Conservation (phyloP, 2,113 vertebrate species). For the Spermophilus dauricus region DNA sequence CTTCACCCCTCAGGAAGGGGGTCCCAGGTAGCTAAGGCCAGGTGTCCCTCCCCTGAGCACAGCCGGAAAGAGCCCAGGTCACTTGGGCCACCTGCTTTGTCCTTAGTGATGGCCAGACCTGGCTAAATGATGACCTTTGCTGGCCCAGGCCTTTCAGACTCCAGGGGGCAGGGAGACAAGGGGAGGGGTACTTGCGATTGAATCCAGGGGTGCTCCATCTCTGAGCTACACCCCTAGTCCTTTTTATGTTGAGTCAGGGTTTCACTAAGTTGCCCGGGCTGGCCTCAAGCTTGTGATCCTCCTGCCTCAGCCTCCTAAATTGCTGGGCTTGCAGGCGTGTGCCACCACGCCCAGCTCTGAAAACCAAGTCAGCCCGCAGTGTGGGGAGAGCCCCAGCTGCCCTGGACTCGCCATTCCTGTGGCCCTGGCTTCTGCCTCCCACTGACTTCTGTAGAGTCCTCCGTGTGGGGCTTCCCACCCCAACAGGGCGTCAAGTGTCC, state of each 20-base stretch:
- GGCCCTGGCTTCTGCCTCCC: background rate
- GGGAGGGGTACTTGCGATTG: too few relatives aligned
- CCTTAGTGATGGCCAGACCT: background rate
- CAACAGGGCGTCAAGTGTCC: background rate
- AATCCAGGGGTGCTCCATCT: too few relatives aligned
- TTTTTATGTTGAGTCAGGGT: too few relatives aligned
- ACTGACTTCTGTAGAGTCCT: slow-evolving; percentile 12
- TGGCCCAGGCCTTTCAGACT: background rate
- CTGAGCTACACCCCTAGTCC: too few relatives aligned
- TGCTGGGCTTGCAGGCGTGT: too few relatives aligned
- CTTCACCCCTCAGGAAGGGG: background rate
- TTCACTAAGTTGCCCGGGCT: too few relatives aligned
- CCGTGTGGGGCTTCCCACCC: background rate
- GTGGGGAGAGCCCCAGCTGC: background rate
- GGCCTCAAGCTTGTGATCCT: too few relatives aligned
- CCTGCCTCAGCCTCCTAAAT: too few relatives aligned
- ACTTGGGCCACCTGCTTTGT: rapidly evolving
- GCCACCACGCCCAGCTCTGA: background rate
- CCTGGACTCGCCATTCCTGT: background rate
- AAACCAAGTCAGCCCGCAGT: background rate
- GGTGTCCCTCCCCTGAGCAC: background rate
- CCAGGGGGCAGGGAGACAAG: background rate
- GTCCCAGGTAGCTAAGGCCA: background rate
- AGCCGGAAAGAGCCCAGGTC: background rate
- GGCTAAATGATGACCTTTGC: rapidly evolving